These are phyloP conservation scores for Apamea monoglypha DNA, from an alignment of 2,888 invertebrate genomes.

Conservation along the genomic window DNA sequence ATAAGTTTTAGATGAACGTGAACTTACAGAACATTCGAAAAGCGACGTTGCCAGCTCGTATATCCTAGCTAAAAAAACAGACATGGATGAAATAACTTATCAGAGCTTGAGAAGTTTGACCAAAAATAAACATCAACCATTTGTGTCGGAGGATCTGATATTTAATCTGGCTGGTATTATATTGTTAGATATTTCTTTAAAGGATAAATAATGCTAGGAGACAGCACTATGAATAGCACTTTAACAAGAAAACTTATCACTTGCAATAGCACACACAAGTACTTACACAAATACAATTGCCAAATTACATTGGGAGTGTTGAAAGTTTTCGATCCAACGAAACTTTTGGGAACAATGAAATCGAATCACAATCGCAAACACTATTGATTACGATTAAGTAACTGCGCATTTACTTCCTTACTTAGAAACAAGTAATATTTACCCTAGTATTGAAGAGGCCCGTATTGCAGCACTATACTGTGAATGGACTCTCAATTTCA, in stretches of 20 bases:
- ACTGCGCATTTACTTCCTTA: not conserved
- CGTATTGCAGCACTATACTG: not conserved
- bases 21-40: conserved; percentile 28
- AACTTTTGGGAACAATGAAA: not conserved
- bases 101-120: conserved; percentile 26
- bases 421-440: not conserved
- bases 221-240: not conserved
- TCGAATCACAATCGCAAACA: not conserved
- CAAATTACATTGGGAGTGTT: not conserved
- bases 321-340: conserved; percentile 2
- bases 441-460: no score
- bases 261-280: not conserved
- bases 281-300: not conserved
- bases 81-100: conserved; percentile 47
- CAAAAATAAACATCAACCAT: conserved; percentile 38
- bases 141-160: conserved; percentile 15
- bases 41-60: conserved; percentile 57
- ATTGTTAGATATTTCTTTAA: conserved; percentile 6
- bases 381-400: not conserved
- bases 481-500: not conserved
- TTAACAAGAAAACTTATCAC: not conserved
- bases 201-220: not conserved
- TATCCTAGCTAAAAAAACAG: conserved; percentile 41
- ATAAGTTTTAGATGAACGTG: conserved; percentile 32
- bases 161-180: conserved; percentile 22